Evolutionary conservation across 2,797 vertebrate genomes (phyloP), one percentile per base, ranked within the genome.

Genomic region (Iguana delicatissima): DNA sequence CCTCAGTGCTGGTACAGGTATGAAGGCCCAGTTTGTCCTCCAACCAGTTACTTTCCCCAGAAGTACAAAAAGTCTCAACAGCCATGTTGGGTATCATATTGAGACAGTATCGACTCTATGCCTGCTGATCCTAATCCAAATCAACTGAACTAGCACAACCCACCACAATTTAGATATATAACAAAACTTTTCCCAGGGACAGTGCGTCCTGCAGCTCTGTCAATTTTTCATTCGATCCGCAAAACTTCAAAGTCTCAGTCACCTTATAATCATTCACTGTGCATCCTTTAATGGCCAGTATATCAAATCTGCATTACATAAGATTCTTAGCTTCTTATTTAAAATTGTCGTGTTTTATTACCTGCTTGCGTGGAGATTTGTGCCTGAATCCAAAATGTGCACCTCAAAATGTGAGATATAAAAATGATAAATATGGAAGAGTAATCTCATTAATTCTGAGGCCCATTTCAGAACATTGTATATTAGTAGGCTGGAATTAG

Each of bases 341-440:
- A 77, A 89, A 64, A 35, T 52, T 26, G 16, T 22, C 18, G 29
- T 20, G 24, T 46, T 85, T 80, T 79, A 80, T 72, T 87, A 69
- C 29, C 46, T 14, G 62, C 50, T 89, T 85, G n/a, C 24, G 24
- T 59, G 6, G 76, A 59, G 50, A 57, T 55, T 24, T 55, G 46
- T 46, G 46, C 22, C 18, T 72, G 77, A 69, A 80, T 55, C 14
- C 24, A 88, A 77, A 88, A 35, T 29, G 29, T 14, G 14, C 13
- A 18, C 38, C 4, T 77, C 62, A 46, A 64, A 72, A 89, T 59
- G 57, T 4, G 62, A 72, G 6, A 86, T n/a, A 80, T 80, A 80
- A 85, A 69, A 85, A 38, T 84, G 42, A 79, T 89, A 69, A 89
- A 85, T 13, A 69, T 55, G 20, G 24, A 67, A 84, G 7, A 84